These are phyloP conservation scores for Lithobius niger DNA, from an alignment of 1,140 invertebrate genomes.

Conservation along the genomic window DNA sequence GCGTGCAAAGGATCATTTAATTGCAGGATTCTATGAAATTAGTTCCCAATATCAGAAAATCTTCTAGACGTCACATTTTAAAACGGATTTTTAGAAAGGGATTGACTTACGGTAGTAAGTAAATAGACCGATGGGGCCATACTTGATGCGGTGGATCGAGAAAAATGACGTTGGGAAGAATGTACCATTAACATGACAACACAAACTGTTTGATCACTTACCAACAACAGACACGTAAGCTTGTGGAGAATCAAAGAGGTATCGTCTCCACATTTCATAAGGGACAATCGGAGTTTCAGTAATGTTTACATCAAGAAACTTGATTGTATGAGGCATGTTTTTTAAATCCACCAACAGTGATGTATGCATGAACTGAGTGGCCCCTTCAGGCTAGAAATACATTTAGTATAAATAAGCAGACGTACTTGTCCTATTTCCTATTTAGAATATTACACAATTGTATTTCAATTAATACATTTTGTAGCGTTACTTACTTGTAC, in stretches of 20 bases:
- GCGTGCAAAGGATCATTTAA: too few relatives aligned
- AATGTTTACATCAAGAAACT: constrained; percentile 42
- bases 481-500: constrained; percentile 28
- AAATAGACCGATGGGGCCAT: too few relatives aligned
- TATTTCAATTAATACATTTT: neutral
- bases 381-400: constrained; percentile 40
- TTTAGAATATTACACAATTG: neutral
- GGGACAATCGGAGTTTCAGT: constrained; percentile 44
- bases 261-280: constrained; percentile 39
- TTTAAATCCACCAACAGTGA: constrained; percentile 44
- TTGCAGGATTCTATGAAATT: too few relatives aligned
- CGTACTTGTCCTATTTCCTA: neutral
- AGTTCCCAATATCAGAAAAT: neutral
- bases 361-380: constrained; percentile 42
- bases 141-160: too few relatives aligned
- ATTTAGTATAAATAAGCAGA: too few relatives aligned
- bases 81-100: too few relatives aligned
- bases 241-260: constrained; percentile 39
- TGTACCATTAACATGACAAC: too few relatives aligned
- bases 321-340: constrained; percentile 38
- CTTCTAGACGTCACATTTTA: too few relatives aligned
- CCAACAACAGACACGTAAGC: constrained; percentile 37
- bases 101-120: too few relatives aligned
- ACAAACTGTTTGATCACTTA: too few relatives aligned
- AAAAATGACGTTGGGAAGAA: too few relatives aligned